phyloP scores from a whole-genome alignment of 2,888 invertebrate species.

The Alcis repandata region DNA sequence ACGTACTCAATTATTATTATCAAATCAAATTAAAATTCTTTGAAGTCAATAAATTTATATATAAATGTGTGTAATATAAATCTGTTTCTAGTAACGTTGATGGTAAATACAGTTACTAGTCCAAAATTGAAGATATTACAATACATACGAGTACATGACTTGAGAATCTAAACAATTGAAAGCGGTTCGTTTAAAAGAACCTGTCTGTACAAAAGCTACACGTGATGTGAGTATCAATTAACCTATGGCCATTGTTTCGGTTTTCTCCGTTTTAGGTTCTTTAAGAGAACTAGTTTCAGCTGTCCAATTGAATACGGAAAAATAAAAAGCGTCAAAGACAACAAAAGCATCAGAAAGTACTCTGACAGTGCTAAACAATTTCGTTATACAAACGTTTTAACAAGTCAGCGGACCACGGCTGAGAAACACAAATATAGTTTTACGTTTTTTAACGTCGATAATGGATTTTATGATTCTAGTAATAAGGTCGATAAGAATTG shows the following conservation, averaged over 20 bases:
- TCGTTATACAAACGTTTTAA: constrained; percentile 68
- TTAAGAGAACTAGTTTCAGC: constrained; percentile 28
- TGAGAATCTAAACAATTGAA: constrained; percentile 33
- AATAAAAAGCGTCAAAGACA: constrained; percentile 37
- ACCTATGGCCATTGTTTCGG: constrained; percentile 13
- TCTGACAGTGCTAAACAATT: constrained; percentile 62
- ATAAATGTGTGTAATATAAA: neutral
- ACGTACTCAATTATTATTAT: constrained; percentile 9
- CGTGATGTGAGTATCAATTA: constrained; percentile 31
- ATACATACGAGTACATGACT: constrained; percentile 15
- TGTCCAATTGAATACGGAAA: constrained; percentile 30
- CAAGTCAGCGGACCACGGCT: constrained; percentile 64
- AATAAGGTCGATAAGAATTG: constrained; percentile 52
- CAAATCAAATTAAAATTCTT: neutral
- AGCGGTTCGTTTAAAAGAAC: constrained; percentile 32
- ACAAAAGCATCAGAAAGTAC: constrained; percentile 59
- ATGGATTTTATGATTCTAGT: constrained; percentile 47
- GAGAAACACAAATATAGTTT: constrained; percentile 31
- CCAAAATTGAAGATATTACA: constrained; percentile 13
- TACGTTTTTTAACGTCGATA: constrained; percentile 45
- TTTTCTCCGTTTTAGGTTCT: constrained; percentile 27
- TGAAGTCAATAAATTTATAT: constrained; percentile 1
- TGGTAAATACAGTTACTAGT: neutral
- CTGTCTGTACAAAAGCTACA: constrained; percentile 19
- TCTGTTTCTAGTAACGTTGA: neutral